Conservation (phyloP, 2,797 vertebrate genomes). For the Pseudomugil gertrudae region DNA sequence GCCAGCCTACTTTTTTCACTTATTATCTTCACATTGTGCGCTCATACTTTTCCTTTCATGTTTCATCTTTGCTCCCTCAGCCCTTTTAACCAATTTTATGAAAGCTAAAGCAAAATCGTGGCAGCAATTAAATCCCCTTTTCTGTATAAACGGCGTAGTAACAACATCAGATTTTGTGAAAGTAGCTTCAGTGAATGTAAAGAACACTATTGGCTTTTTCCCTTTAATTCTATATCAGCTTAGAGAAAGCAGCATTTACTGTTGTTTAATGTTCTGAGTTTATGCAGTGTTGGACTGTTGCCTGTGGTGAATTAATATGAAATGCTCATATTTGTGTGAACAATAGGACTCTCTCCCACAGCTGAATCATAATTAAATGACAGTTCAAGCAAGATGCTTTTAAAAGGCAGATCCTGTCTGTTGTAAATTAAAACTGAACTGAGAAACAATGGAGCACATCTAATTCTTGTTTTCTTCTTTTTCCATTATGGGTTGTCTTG, state of each 20-base stretch:
- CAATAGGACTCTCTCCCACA: slow-evolving; percentile 21
- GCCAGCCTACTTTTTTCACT: slow-evolving; percentile 9
- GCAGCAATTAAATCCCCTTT: slow-evolving; percentile 17
- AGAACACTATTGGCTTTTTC: background rate
- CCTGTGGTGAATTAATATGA: background rate
- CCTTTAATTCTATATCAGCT: background rate
- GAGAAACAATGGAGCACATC: slow-evolving; percentile 30
- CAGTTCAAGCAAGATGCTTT: slow-evolving; percentile 34
- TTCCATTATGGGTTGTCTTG: slow-evolving; percentile 26
- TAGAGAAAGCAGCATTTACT: background rate
- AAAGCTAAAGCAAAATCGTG: slow-evolving; percentile 21
- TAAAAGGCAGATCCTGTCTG: slow-evolving; percentile 20
- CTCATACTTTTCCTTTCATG: slow-evolving; percentile 9
- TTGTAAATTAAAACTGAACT: slow-evolving; percentile 36
- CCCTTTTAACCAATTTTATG: slow-evolving; percentile 16
- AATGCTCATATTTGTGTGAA: slow-evolving; percentile 15
- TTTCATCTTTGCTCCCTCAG: slow-evolving; percentile 13
- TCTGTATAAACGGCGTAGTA: slow-evolving; percentile 12
- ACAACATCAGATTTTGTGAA: slow-evolving; percentile 12
- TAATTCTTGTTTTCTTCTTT: slow-evolving; percentile 8
- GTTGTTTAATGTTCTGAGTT: background rate
- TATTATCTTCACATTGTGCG: background rate
- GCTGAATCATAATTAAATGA: slow-evolving; percentile 39
- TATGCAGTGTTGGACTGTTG: background rate
- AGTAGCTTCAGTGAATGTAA: background rate